Evolutionary conservation across 1,140 invertebrate genomes (phyloP), one percentile per base, ranked within the genome.

Genomic region (Saccostrea cuccullata): DNA sequence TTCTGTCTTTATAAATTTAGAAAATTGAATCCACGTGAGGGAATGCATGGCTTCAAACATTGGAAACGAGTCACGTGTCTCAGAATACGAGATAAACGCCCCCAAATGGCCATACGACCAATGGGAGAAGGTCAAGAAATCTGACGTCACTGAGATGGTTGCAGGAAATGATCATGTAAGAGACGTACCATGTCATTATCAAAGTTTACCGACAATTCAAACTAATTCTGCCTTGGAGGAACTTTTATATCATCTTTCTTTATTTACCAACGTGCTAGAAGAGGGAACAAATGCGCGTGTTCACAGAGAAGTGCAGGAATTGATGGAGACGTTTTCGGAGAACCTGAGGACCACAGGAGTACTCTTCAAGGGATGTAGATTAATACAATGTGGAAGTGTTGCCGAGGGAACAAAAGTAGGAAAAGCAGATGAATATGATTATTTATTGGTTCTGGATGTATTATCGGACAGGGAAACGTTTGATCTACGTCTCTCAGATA

Each of bases 361-460:
- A 20, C 8, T 64, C 17, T 64, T 64, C 17, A n/a, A 20, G n/a
- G 58, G 58, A 64, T 64, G 58, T 64, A 17, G 58, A 17, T 64
- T 64, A 64, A 6, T 64, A n/a, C 17, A 64, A 17, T 2, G 17
- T n/a, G 58, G 58, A 64, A 60, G 58, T 13, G 58, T 60, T 3
- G 58, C 58, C n/a, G 58, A 64, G 58, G 58, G n/a, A 64, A 64
- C 58, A n/a, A 64, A 64, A 17, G n/a, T 64, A 64, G 58, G 58
- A n/a, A 64, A 64, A 64, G 17, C 15, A 8, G 58, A 64, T 64
- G 58, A 64, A 64, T 64, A 20, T 64, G 58, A 64, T 17, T 64
- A 64, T 64, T 64, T 64, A 64, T 64, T 64, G n/a, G 58, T 64
- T 20, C 58, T 64, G 15, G 15, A 20, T 0, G 58, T 64, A 15